Evolutionary conservation across 2,113 vertebrate species (phyloP), one percentile per base, ranked within the genome.

Genomic region (Laticauda laticaudata): DNA sequence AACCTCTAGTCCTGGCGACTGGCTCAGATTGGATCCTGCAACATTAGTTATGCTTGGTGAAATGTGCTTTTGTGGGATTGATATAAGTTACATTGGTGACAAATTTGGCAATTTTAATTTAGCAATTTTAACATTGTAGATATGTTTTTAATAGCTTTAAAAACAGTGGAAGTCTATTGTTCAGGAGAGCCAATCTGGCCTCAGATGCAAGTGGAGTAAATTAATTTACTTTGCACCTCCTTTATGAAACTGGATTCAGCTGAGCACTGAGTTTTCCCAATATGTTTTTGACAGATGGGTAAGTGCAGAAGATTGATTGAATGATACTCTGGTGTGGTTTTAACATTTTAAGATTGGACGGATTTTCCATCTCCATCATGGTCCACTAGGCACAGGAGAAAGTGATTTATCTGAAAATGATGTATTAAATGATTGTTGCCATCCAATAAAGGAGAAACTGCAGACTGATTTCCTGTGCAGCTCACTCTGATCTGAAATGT

Each of bases 301-400:
- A 92, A 96, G 92, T 91, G 91, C 86, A 91, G 91, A 92, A 93
- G 6, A 87, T 95, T 90, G 93, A 93, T 54, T 89, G 91, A 93
- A 89, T 92, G 90, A 92, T 61, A 48, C 39, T 93, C 10, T 57
- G 92, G n/a, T 0, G 3, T 48, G 61, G 39, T 87, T 55, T 53
- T 93, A 92, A 88, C 61, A 95, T 91, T 90, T 61, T 57, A 61
- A 86, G 14, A 86, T 23, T 55, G 56, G 90, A 90, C 94, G 94
- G 92, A 54, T 2, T 7, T 26, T 18, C 34, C 6, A 14, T 15
- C 75, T 24, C 81, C 0, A 89, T 2, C 90, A 34, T 45, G 69
- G 89, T 89, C 81, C 75, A 88, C 23, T n/a, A 4, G 43, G 26
- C 0, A 0, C 88, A 93, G 93, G 29, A 61, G 57, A 92, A 89